Base-by-base conservation (phyloP, 2,888 invertebrate species). In the Mimumesa dahlbomi region DNA sequence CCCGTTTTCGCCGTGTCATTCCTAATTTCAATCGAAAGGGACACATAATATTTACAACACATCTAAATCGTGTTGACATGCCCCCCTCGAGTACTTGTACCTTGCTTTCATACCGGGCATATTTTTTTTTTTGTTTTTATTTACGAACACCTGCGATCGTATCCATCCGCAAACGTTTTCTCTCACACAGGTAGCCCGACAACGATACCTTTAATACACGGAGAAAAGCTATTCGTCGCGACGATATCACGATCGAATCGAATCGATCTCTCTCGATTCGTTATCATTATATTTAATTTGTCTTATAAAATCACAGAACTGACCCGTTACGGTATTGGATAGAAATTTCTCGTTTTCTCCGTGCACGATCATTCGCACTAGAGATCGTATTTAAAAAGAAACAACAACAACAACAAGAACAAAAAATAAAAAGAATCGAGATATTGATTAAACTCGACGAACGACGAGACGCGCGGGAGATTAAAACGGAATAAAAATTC, bases 71-170 rank as follows among this genome's bases (percentile, higher is more conserved):
- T 11, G 6, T 22, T 31, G 5, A n/a, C 25, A 52, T 22, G 13
- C 36, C 14, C 53, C 2, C 36, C 29, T 42, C 56, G 58, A 22
- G 38, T 63, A 34, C 56, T 69, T 71, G 67, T 79, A 79, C 79
- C 79, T 77, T 79, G 79, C 79, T 65, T 79, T 79, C 69, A 59
- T 69, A 22, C 79, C 79, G 79, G 79, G 79, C 79, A 66, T 71
- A 1, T 54, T 19, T 43, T 21, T 13, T 46, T 29, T 14, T 45
- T 21, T 48, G 36, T 62, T 62, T 19, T 48, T 50, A 25, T 62
- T 67, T 49, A 61, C 72, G 49, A 64, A 67, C 75, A 69, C 62
- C 73, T 65, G 58, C 75, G 52, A 54, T 63, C 75, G 75, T 77
- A 73, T 77, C 70, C 75, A 79, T 78, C 70, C 78, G 75, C 78